These are phyloP conservation scores for Macrobrachium rosenbergii DNA, from an alignment of 1,140 invertebrate species.

Conservation along the genomic window DNA sequence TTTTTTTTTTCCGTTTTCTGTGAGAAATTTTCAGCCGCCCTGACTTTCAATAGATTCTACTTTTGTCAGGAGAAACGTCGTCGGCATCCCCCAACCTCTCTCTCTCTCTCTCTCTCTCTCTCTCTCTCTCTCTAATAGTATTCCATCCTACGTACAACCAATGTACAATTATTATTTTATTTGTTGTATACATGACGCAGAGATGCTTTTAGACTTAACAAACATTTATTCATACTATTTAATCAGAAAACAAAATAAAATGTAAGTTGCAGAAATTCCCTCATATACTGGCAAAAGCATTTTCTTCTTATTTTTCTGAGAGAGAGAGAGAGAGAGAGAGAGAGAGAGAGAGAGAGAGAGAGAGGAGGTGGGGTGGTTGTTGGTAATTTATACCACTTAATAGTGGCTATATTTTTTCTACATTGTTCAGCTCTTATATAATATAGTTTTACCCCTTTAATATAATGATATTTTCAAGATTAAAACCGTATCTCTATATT, in stretches of 20 bases:
- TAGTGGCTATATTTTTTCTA: neutral
- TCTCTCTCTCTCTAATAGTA: neutral
- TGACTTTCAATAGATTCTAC: neutral
- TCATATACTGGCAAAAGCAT: too few species aligned
- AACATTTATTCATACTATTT: too few species aligned
- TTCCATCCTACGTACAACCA: neutral
- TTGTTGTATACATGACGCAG: too few species aligned
- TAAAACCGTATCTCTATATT: too few species aligned
- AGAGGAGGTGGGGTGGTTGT: neutral
- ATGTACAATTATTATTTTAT: neutral
- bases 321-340: neutral
- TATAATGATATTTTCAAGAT: too few species aligned
- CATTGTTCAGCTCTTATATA: too few species aligned
- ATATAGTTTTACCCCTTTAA: too few species aligned
- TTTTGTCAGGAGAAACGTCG: neutral
- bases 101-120: neutral
- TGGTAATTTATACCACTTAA: neutral
- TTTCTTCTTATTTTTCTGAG: too few species aligned
- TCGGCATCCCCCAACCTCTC: neutral
- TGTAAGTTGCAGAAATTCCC: too few species aligned
- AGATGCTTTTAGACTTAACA: too few species aligned
- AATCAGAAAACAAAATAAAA: too few species aligned
- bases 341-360: conserved; percentile 29
- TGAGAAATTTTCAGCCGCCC: neutral
- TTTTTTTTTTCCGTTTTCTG: neutral